Base-by-base conservation (phyloP, 2,797 vertebrate species). In the Myripristis jacobus region DNA sequence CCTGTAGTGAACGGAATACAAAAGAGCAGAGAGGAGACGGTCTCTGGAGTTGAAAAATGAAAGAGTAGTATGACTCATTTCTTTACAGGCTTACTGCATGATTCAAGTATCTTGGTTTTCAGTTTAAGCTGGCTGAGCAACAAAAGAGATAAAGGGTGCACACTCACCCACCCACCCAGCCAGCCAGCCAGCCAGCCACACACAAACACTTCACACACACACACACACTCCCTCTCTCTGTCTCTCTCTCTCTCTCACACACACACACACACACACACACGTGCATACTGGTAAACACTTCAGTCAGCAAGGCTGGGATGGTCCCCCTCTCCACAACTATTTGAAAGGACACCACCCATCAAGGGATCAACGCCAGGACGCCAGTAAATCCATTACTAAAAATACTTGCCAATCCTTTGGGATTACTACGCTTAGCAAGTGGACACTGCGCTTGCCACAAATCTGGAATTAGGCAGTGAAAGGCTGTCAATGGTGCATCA, bases 401-500 rank as follows among this genome's bases (percentile, higher is more conserved):
- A 92, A 93, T 92, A 93, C 90, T 90, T 92, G 76, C 87, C 91
- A 92, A 92, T 91, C 91, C 92, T 89, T 89, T 90, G 86, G 92
- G 91, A 93, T 93, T 92, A 94, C 91, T 87, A 88, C 38, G 83
- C 84, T 85, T 79, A 91, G 85, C 89, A 86, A 92, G 88, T 92
- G 89, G 78, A 92, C 90, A 90, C 87, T 84, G 87, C 87, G 90
- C 71, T 81, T 81, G 85, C 83, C 81, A 81, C 82, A 91, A 91
- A 91, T 91, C 91, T 90, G 85, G 89, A 91, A 89, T 91, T 89
- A 91, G 86, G 86, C 89, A 75, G 72, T 76, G 87, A 91, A 91
- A 89, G 85, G 79, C 88, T 80, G 86, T 89, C 83, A 87, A 84
- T 79, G 77, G 83, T 73, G 57, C 81, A 81, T 75, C 80, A 86